Evolutionary conservation across 2,888 invertebrate genomes (phyloP).

Genomic region (Tinea pellionella): DNA sequence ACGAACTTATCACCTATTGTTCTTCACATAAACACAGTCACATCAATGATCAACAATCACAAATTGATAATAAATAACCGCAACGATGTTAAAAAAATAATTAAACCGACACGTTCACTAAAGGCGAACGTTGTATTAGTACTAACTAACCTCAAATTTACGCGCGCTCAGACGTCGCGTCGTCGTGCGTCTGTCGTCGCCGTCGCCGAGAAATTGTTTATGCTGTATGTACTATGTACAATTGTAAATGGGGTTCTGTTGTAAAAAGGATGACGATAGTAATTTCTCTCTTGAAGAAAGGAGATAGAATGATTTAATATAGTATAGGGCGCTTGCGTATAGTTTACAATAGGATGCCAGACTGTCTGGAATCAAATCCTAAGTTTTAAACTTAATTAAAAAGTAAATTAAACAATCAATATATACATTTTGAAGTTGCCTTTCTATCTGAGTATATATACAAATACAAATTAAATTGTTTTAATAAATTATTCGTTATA

Average conservation of each 20-base stretch:
- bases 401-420: neutral
- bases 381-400: neutral
- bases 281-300: slow-evolving; percentile 26
- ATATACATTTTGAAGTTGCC: too few relatives aligned
- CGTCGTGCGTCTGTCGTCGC: too few relatives aligned
- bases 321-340: slow-evolving; percentile 20
- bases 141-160: slow-evolving; percentile 68
- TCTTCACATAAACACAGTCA: neutral
- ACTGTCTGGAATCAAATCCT: slow-evolving; percentile 8
- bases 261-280: slow-evolving; percentile 38
- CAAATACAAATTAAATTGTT: too few relatives aligned
- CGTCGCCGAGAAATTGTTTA: slow-evolving; percentile 55
- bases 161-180: slow-evolving; percentile 43
- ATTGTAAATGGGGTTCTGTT: slow-evolving; percentile 52
- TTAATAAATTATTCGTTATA: too few relatives aligned
- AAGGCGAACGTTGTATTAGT: slow-evolving; percentile 51
- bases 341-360: slow-evolving; percentile 4
- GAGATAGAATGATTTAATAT: slow-evolving; percentile 35
- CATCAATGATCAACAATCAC: neutral
- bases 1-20: neutral
- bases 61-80: neutral
- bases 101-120: slow-evolving; percentile 37
- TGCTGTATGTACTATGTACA: slow-evolving; percentile 45
- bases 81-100: neutral
- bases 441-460: too few relatives aligned